Evolutionary conservation across 2,888 invertebrate species (phyloP).

Genomic region (Rapana venosa): DNA sequence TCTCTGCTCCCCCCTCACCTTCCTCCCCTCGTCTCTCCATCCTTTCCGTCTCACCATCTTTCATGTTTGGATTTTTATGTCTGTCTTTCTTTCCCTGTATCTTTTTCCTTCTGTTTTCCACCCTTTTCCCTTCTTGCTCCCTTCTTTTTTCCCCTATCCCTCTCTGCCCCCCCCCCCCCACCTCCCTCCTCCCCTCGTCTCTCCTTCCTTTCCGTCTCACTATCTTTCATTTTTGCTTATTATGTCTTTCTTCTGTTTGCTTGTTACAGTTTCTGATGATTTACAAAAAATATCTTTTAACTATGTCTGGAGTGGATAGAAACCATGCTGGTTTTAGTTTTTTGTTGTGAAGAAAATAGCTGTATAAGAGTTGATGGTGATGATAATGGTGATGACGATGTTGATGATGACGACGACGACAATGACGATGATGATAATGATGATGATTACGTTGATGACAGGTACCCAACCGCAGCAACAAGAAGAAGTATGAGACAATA

Average conservation of each 20-base stretch:
- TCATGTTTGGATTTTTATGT: neutral
- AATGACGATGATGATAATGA: neutral
- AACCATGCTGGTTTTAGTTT: neutral
- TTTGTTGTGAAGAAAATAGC: neutral
- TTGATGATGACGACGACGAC: neutral
- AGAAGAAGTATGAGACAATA: too few species aligned
- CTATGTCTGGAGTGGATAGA: neutral
- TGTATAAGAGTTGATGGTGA: neutral
- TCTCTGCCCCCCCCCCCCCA: too few species aligned
- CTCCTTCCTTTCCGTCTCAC: too few species aligned
- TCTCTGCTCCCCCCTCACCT: neutral
- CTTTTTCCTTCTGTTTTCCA: neutral
- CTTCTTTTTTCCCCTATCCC: too few species aligned
- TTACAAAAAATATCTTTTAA: neutral
- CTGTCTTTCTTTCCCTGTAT: neutral
- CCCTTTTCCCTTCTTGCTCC: neutral
- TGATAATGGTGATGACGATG: constrained; percentile 1
- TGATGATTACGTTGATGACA: neutral
- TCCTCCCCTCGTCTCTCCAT: neutral
- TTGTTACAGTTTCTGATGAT: too few species aligned
- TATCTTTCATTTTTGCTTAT: too few species aligned
- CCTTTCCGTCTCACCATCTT: neutral
- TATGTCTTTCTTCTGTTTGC: too few species aligned
- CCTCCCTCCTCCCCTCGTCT: too few species aligned
- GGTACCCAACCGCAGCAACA: too few species aligned